Evolutionary conservation across 92 coral and sea anemone species (phyloP).

Genomic region (Epizoanthus illoricatus): DNA sequence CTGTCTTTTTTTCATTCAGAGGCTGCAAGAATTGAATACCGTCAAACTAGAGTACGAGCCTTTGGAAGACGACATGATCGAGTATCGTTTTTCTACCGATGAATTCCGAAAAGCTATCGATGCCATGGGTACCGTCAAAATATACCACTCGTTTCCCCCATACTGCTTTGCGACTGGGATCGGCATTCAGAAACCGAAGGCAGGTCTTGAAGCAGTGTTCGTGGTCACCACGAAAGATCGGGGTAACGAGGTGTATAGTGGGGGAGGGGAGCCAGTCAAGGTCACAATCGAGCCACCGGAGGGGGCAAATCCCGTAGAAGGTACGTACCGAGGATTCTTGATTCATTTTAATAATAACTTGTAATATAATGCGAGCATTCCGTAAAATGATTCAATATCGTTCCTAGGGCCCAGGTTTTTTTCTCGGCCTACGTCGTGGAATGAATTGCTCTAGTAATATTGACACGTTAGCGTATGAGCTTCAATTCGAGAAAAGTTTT

Average conservation of each 20-base stretch:
- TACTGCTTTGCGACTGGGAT: constrained; percentile 89
- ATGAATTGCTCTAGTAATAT: too few species aligned
- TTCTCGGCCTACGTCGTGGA: too few species aligned
- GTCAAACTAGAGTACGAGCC: constrained; percentile 80
- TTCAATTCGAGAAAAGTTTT: too few species aligned
- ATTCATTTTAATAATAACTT: not conserved
- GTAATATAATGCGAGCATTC: too few species aligned
- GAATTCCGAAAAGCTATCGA: constrained; percentile 84
- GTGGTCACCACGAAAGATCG: constrained; percentile 88
- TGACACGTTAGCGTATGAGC: too few species aligned
- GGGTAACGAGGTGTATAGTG: constrained; percentile 81
- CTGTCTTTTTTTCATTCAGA: constrained; percentile 1
- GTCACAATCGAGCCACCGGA: constrained; percentile 87
- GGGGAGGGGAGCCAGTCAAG: constrained; percentile 79
- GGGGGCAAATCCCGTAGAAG: constrained; percentile 71
- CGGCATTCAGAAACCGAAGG: constrained; percentile 89
- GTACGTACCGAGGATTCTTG: constrained; percentile 23
- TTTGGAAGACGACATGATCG: constrained; percentile 87
- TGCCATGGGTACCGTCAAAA: constrained; percentile 73
- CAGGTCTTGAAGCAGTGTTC: constrained; percentile 94
- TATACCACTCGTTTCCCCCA: constrained; percentile 84
- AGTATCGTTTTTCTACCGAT: constrained; percentile 79
- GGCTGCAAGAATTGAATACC: constrained; percentile 79
- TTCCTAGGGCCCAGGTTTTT: too few species aligned
- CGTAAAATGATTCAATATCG: too few species aligned